Base-by-base conservation (phyloP, 1,140 invertebrate species). In the Caenorhabditis brenneri region DNA sequence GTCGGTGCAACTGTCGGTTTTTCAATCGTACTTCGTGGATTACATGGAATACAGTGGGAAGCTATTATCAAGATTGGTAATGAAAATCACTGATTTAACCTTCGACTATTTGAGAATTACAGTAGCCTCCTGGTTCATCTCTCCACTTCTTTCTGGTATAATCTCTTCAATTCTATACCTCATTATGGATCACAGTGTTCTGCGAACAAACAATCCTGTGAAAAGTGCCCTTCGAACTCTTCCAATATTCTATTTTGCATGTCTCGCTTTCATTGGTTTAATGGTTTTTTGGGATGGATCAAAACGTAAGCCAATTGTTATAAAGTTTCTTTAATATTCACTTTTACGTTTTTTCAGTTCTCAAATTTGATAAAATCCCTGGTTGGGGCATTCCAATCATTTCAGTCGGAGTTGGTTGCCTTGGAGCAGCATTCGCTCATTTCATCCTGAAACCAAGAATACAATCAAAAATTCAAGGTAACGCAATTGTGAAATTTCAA, bases 71-170 rank as follows among this genome's bases (percentile, higher is more conserved):
- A 94, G 88, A 95, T 96, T 86, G 93, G 95, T 96, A 92, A 92
- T 92, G 10, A 22, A 33, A 39, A 9, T n/a, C 24, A 49, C 39
- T 9, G 19, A 24, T n/a, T n/a, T 24, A n/a, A 27, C 0, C 1
- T 80, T 36, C 5, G 39, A 74, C 58, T 87, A 36, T 85, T 88
- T 87, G 84, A 84, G 85, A 88, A 92, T 93, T 87, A n/a, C 92
- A 95, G 95, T 96, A 86, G 94, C 94, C n/a, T 98, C 97, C 0
- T 99, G 97, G 97, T 97, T 99, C 91, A 94, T 97, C 19, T 97
- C 96, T 49, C 97, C 97, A 10, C 91, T 97, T 27, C 91, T 98
- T 81, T 97, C 96, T 86, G 97, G 97, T 6, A 86, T 94, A 0
- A 94, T 97, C 46, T 98, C 96, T n/a, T 93, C 94, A 39, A 53